Conservation (phyloP, 2,888 invertebrate genomes). For the Acleris holmiana region DNA sequence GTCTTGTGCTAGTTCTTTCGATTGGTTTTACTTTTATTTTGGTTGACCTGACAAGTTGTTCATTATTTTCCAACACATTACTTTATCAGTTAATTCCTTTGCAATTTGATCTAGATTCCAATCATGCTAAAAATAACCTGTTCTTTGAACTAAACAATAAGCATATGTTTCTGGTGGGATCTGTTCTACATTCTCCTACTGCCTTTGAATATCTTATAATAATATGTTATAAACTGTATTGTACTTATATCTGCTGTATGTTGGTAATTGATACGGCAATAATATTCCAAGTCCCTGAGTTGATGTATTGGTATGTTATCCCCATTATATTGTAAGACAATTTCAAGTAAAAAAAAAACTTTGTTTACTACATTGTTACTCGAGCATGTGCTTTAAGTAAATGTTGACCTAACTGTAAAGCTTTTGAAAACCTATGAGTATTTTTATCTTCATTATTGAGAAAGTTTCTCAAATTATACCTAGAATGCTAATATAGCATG, state of each 20-base stretch:
- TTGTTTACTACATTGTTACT: slow-evolving; percentile 2
- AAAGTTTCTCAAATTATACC: slow-evolving; percentile 18
- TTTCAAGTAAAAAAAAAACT: neutral
- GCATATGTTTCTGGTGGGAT: slow-evolving; percentile 22
- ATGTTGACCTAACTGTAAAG: slow-evolving; percentile 20
- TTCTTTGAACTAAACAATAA: slow-evolving; percentile 33
- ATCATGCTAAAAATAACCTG: slow-evolving; percentile 37
- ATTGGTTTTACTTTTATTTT: slow-evolving; percentile 57
- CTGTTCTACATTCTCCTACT: slow-evolving; percentile 3
- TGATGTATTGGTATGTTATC: neutral
- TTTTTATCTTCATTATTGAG: slow-evolving; percentile 13
- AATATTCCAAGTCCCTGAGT: neutral
- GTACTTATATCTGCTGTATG: slow-evolving; percentile 4
- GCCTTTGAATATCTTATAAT: slow-evolving; percentile 2
- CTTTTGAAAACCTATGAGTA: slow-evolving; percentile 20
- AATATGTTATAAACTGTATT: neutral
- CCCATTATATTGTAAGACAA: neutral
- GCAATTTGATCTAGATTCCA: slow-evolving; percentile 37
- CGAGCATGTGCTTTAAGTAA: slow-evolving; percentile 25
- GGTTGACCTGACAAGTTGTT: slow-evolving; percentile 49
- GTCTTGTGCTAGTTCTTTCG: slow-evolving; percentile 76
- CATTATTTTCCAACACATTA: slow-evolving; percentile 20
- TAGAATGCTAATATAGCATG: slow-evolving; percentile 34
- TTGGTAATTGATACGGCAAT: neutral
- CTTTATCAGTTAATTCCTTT: slow-evolving; percentile 22